phyloP scores from a whole-genome alignment of 2,888 invertebrate genomes.

The Fragum sueziense region DNA sequence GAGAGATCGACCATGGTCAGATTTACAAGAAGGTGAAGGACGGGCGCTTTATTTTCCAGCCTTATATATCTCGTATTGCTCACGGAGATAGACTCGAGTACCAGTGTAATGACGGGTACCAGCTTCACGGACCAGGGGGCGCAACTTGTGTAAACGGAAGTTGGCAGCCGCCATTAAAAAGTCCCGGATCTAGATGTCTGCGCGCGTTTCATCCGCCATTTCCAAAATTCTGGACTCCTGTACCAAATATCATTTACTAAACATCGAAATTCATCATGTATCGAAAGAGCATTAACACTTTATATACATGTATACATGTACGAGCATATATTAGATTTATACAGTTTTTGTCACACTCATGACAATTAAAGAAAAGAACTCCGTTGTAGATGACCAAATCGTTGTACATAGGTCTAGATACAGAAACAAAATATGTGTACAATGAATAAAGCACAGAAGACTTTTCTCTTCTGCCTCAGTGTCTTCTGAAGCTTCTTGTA shows the following conservation, averaged over 20 bases:
- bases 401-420: too few relatives aligned
- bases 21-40: constrained; percentile 83
- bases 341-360: too few relatives aligned
- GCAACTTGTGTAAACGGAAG: constrained; percentile 97
- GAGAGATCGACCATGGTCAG: constrained; percentile 83
- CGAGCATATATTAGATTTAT: too few relatives aligned
- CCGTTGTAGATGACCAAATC: too few relatives aligned
- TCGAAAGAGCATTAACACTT: too few relatives aligned
- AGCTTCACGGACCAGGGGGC: constrained; percentile 91
- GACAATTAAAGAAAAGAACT: too few relatives aligned
- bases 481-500: too few relatives aligned
- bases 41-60: constrained; percentile 95
- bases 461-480: too few relatives aligned
- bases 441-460: too few relatives aligned
- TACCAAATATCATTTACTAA: constrained; percentile 1
- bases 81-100: constrained; percentile 87
- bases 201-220: constrained; percentile 90
- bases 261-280: background rate
- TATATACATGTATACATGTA: too few relatives aligned
- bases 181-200: constrained; percentile 90
- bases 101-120: constrained; percentile 96
- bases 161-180: constrained; percentile 90
- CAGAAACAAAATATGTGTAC: too few relatives aligned
- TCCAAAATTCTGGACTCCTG: constrained; percentile 67
- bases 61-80: constrained; percentile 87